These are phyloP conservation scores for Himalopsyche japonica DNA, from an alignment of 2,888 invertebrate species.

Conservation along the genomic window DNA sequence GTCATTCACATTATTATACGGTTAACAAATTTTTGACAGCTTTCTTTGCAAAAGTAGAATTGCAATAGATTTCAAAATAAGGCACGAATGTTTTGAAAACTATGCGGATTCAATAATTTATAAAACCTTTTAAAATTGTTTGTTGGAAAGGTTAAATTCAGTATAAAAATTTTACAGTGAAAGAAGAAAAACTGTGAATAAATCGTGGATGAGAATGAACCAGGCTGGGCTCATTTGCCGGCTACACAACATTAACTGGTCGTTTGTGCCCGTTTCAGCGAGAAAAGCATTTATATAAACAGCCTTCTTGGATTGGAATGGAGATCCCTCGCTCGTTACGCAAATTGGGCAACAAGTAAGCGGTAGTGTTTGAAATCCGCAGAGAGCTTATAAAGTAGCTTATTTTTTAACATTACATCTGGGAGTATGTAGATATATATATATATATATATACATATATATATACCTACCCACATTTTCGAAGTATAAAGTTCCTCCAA, in stretches of 20 bases:
- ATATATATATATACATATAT: too few relatives aligned
- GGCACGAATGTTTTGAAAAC: too few relatives aligned
- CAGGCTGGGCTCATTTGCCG: neutral
- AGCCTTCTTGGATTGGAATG: constrained; percentile 17
- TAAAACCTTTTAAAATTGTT: neutral
- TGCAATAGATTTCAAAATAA: too few relatives aligned
- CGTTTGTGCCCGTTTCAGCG: constrained; percentile 6
- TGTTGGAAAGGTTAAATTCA: neutral
- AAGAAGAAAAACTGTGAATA: constrained; percentile 1
- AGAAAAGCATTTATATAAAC: constrained; percentile 19
- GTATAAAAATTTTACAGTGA: neutral
- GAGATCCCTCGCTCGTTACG: constrained; percentile 5
- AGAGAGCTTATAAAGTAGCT: neutral
- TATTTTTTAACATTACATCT: neutral
- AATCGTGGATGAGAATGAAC: neutral
- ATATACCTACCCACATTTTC: too few relatives aligned
- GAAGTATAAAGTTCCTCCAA: too few relatives aligned
- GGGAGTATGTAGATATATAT: neutral
- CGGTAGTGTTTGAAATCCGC: neutral
- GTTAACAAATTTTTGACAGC: too few relatives aligned
- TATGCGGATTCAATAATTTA: too few relatives aligned
- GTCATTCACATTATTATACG: too few relatives aligned
- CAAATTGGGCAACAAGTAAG: constrained; percentile 15
- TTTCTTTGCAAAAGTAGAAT: too few relatives aligned
- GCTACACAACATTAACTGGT: constrained; percentile 13